A percentile compares a stretch with the other conserved stretches of the same genome.
Evolutionary conservation across 2,888 invertebrate genomes (phyloP).

Genomic region (Hofmannophila pseudospretella): DNA sequence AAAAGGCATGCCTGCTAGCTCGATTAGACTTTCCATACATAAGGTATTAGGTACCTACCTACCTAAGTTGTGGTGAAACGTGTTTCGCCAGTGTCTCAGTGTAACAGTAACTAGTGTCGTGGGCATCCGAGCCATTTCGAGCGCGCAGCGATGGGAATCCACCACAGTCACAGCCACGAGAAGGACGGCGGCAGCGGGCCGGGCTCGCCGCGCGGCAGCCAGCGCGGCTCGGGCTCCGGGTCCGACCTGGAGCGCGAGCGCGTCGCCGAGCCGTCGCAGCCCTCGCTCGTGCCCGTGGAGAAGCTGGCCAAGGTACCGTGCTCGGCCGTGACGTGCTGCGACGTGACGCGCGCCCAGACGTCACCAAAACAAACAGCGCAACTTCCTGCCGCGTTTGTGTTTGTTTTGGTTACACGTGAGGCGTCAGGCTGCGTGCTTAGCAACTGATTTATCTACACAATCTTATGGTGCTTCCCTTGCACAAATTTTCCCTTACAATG

Average conservation of each 20-base stretch:
- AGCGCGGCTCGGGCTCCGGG: slow-evolving; percentile 83
- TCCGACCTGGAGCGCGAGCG: slow-evolving; percentile 75
- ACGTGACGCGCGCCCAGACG: slow-evolving; percentile 2
- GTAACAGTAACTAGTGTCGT: background rate
- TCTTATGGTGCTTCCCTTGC: no score
- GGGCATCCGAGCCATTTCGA: background rate
- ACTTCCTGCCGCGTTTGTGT: background rate
- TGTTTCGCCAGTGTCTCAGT: no score
- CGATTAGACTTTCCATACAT: no score
- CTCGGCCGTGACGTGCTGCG: background rate
- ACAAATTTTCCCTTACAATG: no score
- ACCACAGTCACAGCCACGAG: slow-evolving; percentile 64
- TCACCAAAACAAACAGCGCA: slow-evolving; percentile 13
- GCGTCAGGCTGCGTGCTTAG: slow-evolving; percentile 9
- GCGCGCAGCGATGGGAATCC: slow-evolving; percentile 48
- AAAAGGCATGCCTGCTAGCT: background rate
- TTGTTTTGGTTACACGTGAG: slow-evolving; percentile 9
- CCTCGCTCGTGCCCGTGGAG: slow-evolving; percentile 85
- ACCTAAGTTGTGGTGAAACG: no score
- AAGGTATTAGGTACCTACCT: no score
- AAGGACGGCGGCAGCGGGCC: slow-evolving; percentile 47
- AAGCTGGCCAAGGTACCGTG: slow-evolving; percentile 84
- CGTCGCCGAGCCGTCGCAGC: slow-evolving; percentile 59
- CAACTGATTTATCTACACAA: no score
- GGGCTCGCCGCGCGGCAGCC: slow-evolving; percentile 55